A percentile compares a stretch with the other conserved stretches of the same genome.
These are phyloP conservation scores for Sphaeramia orbicularis DNA, from an alignment of 2,797 vertebrate genomes.

Conservation along the genomic window DNA sequence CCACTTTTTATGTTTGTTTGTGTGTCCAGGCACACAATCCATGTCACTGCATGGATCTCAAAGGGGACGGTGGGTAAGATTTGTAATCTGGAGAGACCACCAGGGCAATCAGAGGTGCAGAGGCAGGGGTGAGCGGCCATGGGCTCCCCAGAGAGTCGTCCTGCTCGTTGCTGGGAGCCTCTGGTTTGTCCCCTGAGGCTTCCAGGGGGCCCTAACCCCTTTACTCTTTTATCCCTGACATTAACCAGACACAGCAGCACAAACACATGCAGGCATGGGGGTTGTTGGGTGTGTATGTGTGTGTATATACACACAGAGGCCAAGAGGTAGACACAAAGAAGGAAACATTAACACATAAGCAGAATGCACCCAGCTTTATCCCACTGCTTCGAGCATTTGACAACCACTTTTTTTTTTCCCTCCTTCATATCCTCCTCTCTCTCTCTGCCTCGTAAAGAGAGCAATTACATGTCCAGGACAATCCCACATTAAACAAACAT, in stretches of 20 bases:
- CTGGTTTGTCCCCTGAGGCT: conserved; percentile 63
- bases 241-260: conserved; percentile 78
- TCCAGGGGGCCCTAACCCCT: conserved; percentile 62
- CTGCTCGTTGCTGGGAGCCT: conserved; percentile 64
- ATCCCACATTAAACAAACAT: conserved; percentile 97
- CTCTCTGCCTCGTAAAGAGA: conserved; percentile 82
- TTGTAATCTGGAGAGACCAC: conserved; percentile 16
- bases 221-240: conserved; percentile 70
- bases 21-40: conserved; percentile 27
- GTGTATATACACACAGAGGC: conserved; percentile 3
- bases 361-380: conserved; percentile 58
- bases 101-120: conserved; percentile 50
- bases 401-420: conserved; percentile 82
- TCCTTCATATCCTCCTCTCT: conserved; percentile 82
- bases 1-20: conserved; percentile 46
- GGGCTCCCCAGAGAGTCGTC: conserved; percentile 54
- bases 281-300: conserved; percentile 21
- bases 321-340: conserved; percentile 29
- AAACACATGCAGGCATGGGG: conserved; percentile 60
- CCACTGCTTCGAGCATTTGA: conserved; percentile 82
- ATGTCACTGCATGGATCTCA: conserved; percentile 55
- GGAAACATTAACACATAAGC: conserved; percentile 55
- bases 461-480: conserved; percentile 91
- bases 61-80: conserved; percentile 18
- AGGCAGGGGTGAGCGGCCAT: conserved; percentile 44